A percentile compares a stretch with the other conserved stretches of the same genome.
phyloP scores from a whole-genome alignment of 2,888 invertebrate species.

The Nymphalis polychloros region DNA sequence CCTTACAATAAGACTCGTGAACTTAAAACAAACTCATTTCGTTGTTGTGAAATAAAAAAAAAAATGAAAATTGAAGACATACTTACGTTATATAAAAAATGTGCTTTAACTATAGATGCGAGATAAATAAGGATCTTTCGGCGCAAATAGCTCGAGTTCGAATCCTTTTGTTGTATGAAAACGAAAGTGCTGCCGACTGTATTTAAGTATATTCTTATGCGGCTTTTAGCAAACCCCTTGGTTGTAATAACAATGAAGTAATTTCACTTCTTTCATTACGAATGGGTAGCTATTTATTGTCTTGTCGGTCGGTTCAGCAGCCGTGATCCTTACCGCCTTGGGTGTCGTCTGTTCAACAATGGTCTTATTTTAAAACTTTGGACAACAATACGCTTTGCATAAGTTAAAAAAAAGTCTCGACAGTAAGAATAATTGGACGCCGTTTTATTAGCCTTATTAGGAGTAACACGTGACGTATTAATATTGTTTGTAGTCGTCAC shows the following conservation, averaged over 20 bases:
- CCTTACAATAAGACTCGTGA: no score
- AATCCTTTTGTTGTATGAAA: conserved; percentile 45
- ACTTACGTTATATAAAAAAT: no score
- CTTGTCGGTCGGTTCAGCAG: conserved; percentile 57
- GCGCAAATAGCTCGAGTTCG: neutral
- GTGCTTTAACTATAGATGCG: neutral
- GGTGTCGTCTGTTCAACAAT: conserved; percentile 60
- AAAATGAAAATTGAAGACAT: no score
- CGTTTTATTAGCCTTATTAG: conserved; percentile 7
- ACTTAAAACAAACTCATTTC: no score
- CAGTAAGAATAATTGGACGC: neutral
- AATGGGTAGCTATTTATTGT: conserved; percentile 61
- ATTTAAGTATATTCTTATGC: conserved; percentile 54
- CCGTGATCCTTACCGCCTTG: conserved; percentile 64
- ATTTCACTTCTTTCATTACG: conserved; percentile 53
- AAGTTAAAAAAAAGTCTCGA: conserved; percentile 38
- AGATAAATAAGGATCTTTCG: conserved; percentile 1
- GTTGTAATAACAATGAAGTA: conserved; percentile 17
- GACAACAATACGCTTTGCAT: conserved; percentile 66
- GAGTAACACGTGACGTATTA: neutral
- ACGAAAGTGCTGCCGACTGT: conserved; percentile 57
- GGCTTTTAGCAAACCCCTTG: conserved; percentile 37
- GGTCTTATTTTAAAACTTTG: conserved; percentile 62
- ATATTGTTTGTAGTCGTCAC: conserved; percentile 33
- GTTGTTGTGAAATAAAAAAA: no score